Evolutionary conservation across 2,888 invertebrate species (phyloP).

Genomic region (Rhamphomyia laevipes): DNA sequence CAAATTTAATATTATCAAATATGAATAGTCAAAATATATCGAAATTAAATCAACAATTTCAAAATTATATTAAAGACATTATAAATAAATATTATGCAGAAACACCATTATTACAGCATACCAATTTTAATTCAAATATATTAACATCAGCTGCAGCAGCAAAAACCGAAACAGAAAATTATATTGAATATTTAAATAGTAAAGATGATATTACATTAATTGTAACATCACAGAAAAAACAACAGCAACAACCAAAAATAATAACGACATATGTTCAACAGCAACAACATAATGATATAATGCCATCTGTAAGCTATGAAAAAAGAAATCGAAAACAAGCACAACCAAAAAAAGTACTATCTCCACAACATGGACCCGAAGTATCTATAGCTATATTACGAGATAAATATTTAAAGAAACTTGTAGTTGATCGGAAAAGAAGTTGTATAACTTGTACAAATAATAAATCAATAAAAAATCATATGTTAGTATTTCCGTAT

Average conservation of each 20-base stretch:
- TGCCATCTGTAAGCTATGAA: conserved; percentile 10
- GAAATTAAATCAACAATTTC: conserved; percentile 35
- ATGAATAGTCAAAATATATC: conserved; percentile 37
- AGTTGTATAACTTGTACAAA: conserved; percentile 29
- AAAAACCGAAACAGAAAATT: conserved; percentile 33
- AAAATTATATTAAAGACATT: conserved; percentile 36
- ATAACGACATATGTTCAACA: neutral
- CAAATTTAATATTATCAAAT: conserved; percentile 29
- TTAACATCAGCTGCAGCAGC: conserved; percentile 13
- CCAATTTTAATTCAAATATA: conserved; percentile 16
- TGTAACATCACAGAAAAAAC: conserved; percentile 27
- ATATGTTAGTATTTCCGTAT: conserved; percentile 32
- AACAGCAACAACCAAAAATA: conserved; percentile 9
- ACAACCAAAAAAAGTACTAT: conserved; percentile 35
- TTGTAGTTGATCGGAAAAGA: conserved; percentile 31
- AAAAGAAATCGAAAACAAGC: conserved; percentile 41
- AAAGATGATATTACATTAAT: conserved; percentile 37
- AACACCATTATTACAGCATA: conserved; percentile 30
- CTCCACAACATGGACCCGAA: conserved; percentile 11
- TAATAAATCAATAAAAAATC: conserved; percentile 2
- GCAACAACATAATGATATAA: neutral
- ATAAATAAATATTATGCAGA: conserved; percentile 37
- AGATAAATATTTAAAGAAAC: conserved; percentile 36
- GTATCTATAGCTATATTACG: conserved; percentile 26
- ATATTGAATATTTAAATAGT: conserved; percentile 36